These are phyloP conservation scores for Chrysolina haemoptera DNA, from an alignment of 2,888 invertebrate genomes.

Conservation along the genomic window DNA sequence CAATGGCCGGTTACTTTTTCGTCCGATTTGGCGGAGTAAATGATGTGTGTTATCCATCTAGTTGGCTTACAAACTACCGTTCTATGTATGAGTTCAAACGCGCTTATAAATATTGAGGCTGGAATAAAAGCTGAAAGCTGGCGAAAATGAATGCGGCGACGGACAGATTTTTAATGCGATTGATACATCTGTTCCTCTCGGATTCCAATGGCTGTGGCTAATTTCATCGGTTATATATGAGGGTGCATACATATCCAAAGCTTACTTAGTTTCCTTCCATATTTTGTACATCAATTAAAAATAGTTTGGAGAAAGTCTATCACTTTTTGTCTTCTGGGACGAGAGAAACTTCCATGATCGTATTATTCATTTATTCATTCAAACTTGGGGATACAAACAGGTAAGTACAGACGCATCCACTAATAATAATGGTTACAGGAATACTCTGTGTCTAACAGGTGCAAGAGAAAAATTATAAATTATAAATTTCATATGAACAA, in stretches of 20 bases:
- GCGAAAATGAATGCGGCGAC: constrained; percentile 46
- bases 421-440: too few relatives aligned
- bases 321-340: too few relatives aligned
- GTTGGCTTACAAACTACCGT: constrained; percentile 59
- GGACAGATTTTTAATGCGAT: constrained; percentile 35
- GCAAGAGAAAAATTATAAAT: too few relatives aligned
- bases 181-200: constrained; percentile 24
- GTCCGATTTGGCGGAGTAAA: constrained; percentile 65
- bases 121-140: constrained; percentile 48
- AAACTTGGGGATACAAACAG: too few relatives aligned
- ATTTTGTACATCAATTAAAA: too few relatives aligned
- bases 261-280: too few relatives aligned
- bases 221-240: neutral
- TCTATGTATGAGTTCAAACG: constrained; percentile 58
- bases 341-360: too few relatives aligned
- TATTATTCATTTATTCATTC: too few relatives aligned
- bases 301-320: too few relatives aligned
- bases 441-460: too few relatives aligned
- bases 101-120: constrained; percentile 57
- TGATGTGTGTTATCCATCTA: constrained; percentile 68
- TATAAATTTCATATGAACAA: too few relatives aligned
- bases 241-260: neutral
- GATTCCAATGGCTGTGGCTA: constrained; percentile 18
- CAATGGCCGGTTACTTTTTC: constrained; percentile 67
- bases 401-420: too few relatives aligned